Conservation (phyloP, 2,888 invertebrate species). For the Nemurella pictetii region DNA sequence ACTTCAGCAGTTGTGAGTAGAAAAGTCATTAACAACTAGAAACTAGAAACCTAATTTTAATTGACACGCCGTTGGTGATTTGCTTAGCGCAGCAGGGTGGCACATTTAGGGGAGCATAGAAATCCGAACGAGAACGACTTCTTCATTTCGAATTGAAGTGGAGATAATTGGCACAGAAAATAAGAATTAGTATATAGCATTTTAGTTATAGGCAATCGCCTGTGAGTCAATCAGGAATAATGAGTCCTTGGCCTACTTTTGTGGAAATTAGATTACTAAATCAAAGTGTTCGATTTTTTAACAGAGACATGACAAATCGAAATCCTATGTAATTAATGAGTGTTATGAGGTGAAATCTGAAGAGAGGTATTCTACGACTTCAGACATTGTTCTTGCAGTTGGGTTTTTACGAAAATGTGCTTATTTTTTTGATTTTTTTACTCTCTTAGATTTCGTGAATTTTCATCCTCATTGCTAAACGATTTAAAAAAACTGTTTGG, state of each 20-base stretch:
- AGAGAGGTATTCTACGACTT: no score
- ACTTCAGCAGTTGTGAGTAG: slow-evolving; percentile 67
- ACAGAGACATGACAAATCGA: no score
- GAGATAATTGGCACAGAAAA: neutral
- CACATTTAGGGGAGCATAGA: neutral
- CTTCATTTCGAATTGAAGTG: neutral
- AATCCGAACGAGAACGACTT: neutral
- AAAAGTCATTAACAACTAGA: neutral
- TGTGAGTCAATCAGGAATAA: neutral
- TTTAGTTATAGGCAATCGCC: neutral
- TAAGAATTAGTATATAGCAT: neutral
- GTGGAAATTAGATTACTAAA: no score
- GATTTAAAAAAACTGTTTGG: no score
- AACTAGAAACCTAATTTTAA: neutral
- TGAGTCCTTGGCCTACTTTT: neutral
- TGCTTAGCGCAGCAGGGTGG: neutral
- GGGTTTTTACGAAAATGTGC: no score
- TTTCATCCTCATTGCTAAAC: no score
- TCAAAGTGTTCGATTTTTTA: no score
- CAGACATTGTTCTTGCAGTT: no score
- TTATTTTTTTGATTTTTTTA: no score
- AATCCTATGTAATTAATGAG: no score
- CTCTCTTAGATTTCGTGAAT: no score
- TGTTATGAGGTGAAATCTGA: no score
- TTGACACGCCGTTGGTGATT: neutral